phyloP scores from a whole-genome alignment of 2,888 invertebrate genomes.

The Acronicta aceris region DNA sequence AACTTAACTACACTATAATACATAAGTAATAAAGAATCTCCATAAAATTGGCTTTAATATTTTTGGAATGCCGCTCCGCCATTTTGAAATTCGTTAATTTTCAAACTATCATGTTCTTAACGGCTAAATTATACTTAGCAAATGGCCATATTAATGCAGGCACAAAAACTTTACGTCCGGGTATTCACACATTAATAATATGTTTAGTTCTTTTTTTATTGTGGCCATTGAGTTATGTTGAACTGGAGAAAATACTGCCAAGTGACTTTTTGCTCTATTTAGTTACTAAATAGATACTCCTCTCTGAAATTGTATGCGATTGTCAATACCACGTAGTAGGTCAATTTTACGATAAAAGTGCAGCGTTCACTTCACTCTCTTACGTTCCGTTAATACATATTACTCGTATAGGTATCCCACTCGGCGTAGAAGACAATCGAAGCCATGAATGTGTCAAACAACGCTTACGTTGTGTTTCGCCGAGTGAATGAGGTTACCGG shows the following conservation, averaged over 20 bases:
- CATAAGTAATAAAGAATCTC: conserved; percentile 2
- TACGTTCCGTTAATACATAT: too few relatives aligned
- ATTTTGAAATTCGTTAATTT: conserved; percentile 50
- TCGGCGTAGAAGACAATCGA: too few relatives aligned
- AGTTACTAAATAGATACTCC: too few relatives aligned
- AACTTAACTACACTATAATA: conserved; percentile 12
- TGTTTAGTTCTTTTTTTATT: conserved; percentile 17
- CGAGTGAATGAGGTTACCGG: too few relatives aligned
- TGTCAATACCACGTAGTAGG: too few relatives aligned
- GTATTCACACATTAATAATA: conserved; percentile 14
- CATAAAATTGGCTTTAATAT: conserved; percentile 16
- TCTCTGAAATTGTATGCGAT: too few relatives aligned
- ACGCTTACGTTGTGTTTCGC: too few relatives aligned
- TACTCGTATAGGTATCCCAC: too few relatives aligned
- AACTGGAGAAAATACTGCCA: neutral
- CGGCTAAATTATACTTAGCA: conserved; percentile 41
- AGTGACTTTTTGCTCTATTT: too few relatives aligned
- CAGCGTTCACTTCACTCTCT: too few relatives aligned
- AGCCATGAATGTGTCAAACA: too few relatives aligned
- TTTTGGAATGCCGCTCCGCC: conserved; percentile 18
- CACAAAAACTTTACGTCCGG: conserved; percentile 49
- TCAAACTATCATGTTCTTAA: conserved; percentile 29
- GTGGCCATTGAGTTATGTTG: neutral
- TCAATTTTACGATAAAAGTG: too few relatives aligned
- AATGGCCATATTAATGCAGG: conserved; percentile 45